Conservation (phyloP, 2,797 vertebrate species). For the Menidia menidia region DNA sequence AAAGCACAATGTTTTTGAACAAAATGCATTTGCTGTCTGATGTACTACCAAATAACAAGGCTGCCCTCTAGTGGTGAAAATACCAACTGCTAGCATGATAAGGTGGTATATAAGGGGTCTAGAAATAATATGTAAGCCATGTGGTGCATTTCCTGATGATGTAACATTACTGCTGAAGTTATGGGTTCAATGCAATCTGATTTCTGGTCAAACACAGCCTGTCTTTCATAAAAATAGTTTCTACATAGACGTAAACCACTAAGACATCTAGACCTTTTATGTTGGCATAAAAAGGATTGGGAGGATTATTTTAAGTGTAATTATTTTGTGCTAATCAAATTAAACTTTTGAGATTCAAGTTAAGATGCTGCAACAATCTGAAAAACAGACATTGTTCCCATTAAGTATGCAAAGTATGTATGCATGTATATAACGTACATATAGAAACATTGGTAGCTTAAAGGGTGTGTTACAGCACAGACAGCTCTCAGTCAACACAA, state of each 20-base stretch:
- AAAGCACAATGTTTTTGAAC: neutral
- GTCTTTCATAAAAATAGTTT: neutral
- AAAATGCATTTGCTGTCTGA: neutral
- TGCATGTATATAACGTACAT: too few relatives aligned
- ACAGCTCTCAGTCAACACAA: neutral
- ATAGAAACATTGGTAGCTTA: neutral
- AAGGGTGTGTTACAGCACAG: neutral
- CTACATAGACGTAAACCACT: neutral
- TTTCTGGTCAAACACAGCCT: neutral
- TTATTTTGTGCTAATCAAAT: neutral
- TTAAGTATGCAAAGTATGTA: too few relatives aligned
- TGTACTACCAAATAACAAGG: slow-evolving; percentile 47
- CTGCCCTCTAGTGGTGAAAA: slow-evolving; percentile 69
- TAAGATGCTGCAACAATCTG: too few relatives aligned
- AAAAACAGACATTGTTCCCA: neutral
- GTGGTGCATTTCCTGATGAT: slow-evolving; percentile 5
- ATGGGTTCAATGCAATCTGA: slow-evolving; percentile 2
- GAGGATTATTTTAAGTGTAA: neutral
- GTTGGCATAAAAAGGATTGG: neutral
- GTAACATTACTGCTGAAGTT: slow-evolving; percentile 6
- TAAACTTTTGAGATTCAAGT: neutral
- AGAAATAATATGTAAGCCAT: slow-evolving; percentile 20
- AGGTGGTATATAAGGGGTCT: neutral
- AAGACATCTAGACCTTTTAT: neutral
- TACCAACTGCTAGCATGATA: neutral